Evolutionary conservation across 2,113 vertebrate genomes (phyloP).

Genomic region (Carassius carassius): DNA sequence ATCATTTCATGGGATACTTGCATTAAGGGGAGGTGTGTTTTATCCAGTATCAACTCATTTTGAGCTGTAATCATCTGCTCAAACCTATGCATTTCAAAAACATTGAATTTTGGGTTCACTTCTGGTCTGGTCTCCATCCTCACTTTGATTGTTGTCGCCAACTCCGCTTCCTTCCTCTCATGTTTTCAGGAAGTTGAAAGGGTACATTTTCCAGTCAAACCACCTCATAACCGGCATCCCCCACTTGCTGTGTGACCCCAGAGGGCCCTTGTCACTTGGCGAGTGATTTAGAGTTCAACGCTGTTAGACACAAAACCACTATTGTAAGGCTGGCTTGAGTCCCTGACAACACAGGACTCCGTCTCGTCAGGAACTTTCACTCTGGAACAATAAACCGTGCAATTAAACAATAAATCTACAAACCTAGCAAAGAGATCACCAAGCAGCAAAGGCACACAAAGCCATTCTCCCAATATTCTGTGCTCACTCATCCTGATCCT

Average conservation of each 20-base stretch:
- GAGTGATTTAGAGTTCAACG: not conserved
- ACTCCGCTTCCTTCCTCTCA: not conserved
- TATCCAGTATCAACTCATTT: not conserved
- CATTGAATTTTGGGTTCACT: not conserved
- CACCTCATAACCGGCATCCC: no score
- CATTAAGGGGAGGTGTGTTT: not conserved
- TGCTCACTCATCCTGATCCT: not conserved
- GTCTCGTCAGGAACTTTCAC: not conserved
- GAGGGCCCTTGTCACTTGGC: not conserved
- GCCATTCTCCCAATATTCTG: not conserved
- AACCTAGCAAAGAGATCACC: not conserved
- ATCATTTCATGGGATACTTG: not conserved
- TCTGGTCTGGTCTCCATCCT: not conserved
- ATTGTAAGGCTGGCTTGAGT: not conserved
- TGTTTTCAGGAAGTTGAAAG: not conserved
- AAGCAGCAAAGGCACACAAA: not conserved
- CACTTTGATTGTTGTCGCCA: not conserved
- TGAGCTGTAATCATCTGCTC: not conserved
- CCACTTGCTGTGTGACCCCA: not conserved
- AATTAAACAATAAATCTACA: not conserved
- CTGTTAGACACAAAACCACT: not conserved
- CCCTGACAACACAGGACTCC: not conserved
- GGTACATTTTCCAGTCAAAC: not conserved
- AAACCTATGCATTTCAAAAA: not conserved
- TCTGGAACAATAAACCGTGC: not conserved